Percentiles rank a stretch among this genome's conserved stretches.
Evolutionary conservation across 2,888 invertebrate species (phyloP).

Genomic region (Troides helena): DNA sequence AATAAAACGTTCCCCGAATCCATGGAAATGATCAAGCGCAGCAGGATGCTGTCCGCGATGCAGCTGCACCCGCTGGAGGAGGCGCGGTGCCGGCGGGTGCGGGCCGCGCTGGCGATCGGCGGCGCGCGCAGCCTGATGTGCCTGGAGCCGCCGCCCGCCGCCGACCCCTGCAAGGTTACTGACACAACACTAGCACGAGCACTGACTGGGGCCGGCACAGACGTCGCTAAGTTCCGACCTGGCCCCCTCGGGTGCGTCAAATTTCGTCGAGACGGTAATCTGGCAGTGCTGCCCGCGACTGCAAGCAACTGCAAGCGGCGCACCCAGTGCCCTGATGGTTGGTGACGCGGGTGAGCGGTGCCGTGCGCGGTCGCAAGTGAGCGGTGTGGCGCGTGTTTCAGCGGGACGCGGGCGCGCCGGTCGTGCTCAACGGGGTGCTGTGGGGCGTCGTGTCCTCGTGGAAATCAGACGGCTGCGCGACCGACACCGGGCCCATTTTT

Average conservation of each 20-base stretch:
- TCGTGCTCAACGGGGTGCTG: conserved; percentile 52
- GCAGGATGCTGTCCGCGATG: conserved; percentile 41
- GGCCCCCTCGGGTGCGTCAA: too few species aligned
- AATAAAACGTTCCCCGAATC: conserved; percentile 34
- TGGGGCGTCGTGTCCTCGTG: conserved; percentile 63
- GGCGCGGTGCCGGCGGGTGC: conserved; percentile 39
- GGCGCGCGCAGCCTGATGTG: conserved; percentile 50
- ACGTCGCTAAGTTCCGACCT: too few species aligned
- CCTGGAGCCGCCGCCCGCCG: conserved; percentile 47
- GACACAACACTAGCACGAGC: too few species aligned
- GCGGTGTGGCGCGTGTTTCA: conserved; percentile 33
- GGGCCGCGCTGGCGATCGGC: conserved; percentile 50
- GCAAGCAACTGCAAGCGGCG: too few species aligned
- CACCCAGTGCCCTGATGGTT: too few species aligned
- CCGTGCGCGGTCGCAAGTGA: too few species aligned
- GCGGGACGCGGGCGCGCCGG: conserved; percentile 58
- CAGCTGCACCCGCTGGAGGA: neutral
- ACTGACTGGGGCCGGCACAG: too few species aligned
- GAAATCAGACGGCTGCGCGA: conserved; percentile 32
- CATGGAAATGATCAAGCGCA: conserved; percentile 46
- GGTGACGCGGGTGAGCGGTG: too few species aligned
- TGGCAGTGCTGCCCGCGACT: too few species aligned
- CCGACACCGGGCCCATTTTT: conserved; percentile 43
- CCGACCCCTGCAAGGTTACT: conserved; percentile 55
- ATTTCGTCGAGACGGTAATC: too few species aligned